Evolutionary conservation across 2,888 invertebrate genomes (phyloP).

Genomic region (Shargacucullia verbasci): DNA sequence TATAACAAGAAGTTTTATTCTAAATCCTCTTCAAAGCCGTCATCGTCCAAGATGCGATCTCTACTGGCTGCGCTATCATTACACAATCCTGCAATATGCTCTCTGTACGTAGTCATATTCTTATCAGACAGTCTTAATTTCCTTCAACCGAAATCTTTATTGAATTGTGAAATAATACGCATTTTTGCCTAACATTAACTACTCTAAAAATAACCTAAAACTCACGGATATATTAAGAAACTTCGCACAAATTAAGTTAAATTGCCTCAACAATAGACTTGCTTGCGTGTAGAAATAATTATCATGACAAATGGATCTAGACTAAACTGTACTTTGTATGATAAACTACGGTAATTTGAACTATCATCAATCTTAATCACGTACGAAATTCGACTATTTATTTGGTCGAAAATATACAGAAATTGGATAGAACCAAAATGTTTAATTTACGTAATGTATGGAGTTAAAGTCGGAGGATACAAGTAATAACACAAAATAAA

Average conservation of each 20-base stretch:
- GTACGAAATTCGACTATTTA: constrained; percentile 25
- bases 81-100: too few species aligned
- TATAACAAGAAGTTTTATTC: too few species aligned
- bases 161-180: neutral
- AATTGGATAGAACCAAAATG: neutral
- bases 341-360: constrained; percentile 37
- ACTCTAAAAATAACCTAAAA: constrained; percentile 7
- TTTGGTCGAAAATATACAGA: constrained; percentile 8
- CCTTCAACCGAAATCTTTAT: too few species aligned
- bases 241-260: constrained; percentile 36
- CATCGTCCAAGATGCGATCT: too few species aligned
- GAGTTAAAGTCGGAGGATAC: too few species aligned
- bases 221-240: constrained; percentile 15
- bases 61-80: too few species aligned
- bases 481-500: too few species aligned
- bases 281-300: constrained; percentile 53
- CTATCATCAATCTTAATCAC: constrained; percentile 47
- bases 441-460: too few species aligned
- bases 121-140: too few species aligned
- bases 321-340: constrained; percentile 22
- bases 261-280: constrained; percentile 37
- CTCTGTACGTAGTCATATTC: too few species aligned
- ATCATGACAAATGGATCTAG: constrained; percentile 50
- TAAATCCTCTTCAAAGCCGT: too few species aligned
- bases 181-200: constrained; percentile 9